These are phyloP conservation scores for Ophion costatus DNA, from an alignment of 2,888 invertebrate genomes.

Conservation along the genomic window DNA sequence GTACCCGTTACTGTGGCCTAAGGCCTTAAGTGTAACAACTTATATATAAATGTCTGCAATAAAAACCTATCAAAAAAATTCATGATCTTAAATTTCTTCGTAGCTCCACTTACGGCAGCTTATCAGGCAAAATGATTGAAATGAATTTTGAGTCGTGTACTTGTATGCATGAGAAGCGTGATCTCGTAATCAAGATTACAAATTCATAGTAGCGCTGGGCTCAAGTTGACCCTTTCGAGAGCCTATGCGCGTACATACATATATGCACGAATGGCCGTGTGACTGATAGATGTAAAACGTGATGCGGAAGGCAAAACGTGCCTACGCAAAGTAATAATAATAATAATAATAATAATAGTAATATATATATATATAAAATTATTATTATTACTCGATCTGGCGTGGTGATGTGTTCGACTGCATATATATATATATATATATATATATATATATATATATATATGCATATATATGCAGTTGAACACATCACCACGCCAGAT, in stretches of 20 bases:
- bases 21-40: too few relatives aligned
- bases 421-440: too few relatives aligned
- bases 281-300: slow-evolving; percentile 54
- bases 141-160: slow-evolving; percentile 2
- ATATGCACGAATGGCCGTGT: slow-evolving; percentile 35
- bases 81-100: too few relatives aligned
- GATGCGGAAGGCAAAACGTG: slow-evolving; percentile 59
- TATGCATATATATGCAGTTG: slow-evolving; percentile 6
- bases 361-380: too few relatives aligned
- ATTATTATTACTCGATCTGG: too few relatives aligned
- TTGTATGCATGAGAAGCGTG: slow-evolving; percentile 6
- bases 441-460: too few relatives aligned
- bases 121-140: background rate
- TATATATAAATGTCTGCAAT: too few relatives aligned
- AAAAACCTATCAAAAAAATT: too few relatives aligned
- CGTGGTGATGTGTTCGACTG: too few relatives aligned
- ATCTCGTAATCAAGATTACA: slow-evolving; percentile 5
- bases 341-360: too few relatives aligned
- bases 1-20: too few relatives aligned
- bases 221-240: slow-evolving; percentile 15
- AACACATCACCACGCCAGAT: slow-evolving; percentile 9
- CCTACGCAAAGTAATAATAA: slow-evolving; percentile 50
- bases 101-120: background rate
- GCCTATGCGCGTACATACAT: slow-evolving; percentile 5
- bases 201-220: slow-evolving; percentile 13